phyloP scores from a whole-genome alignment of 2,888 invertebrate genomes.

The Cabera pusaria region DNA sequence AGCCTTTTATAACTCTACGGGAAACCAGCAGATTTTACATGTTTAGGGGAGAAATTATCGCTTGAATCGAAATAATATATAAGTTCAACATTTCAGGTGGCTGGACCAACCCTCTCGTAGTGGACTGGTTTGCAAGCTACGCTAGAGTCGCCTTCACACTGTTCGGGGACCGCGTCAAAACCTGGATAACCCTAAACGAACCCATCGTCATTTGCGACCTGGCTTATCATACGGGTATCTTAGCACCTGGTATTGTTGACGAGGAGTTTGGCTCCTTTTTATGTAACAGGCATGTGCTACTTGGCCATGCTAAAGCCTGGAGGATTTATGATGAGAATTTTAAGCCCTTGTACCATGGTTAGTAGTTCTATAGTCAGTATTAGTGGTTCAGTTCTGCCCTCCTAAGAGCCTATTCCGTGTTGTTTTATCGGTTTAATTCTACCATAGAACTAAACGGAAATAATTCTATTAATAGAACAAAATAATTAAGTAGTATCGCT shows the following conservation, averaged over 20 bases:
- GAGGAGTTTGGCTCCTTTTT: slow-evolving; percentile 66
- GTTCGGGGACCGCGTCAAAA: slow-evolving; percentile 84
- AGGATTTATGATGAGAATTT: slow-evolving; percentile 84
- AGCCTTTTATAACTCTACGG: too few relatives aligned
- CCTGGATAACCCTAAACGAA: slow-evolving; percentile 90
- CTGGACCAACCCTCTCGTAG: slow-evolving; percentile 85
- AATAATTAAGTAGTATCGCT: too few relatives aligned
- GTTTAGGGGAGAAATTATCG: too few relatives aligned
- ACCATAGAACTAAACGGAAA: slow-evolving; percentile 16
- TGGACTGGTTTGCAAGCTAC: slow-evolving; percentile 85
- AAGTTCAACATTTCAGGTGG: too few relatives aligned
- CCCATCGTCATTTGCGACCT: slow-evolving; percentile 71
- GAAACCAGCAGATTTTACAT: too few relatives aligned
- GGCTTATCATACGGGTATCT: slow-evolving; percentile 59
- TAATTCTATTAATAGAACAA: not conserved
- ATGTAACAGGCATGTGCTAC: slow-evolving; percentile 85
- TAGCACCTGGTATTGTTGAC: slow-evolving; percentile 52
- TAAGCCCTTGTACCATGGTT: slow-evolving; percentile 71
- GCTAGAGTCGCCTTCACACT: slow-evolving; percentile 79
- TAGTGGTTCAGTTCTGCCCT: too few relatives aligned
- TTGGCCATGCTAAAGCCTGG: slow-evolving; percentile 87
- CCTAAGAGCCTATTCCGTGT: too few relatives aligned
- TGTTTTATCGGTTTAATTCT: too few relatives aligned
- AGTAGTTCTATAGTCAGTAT: too few relatives aligned
- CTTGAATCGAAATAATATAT: too few relatives aligned